A percentile compares a stretch with the other conserved stretches of the same genome.
Conservation (phyloP, 2,888 invertebrate species). For the Rotaria magnacalcarata region DNA sequence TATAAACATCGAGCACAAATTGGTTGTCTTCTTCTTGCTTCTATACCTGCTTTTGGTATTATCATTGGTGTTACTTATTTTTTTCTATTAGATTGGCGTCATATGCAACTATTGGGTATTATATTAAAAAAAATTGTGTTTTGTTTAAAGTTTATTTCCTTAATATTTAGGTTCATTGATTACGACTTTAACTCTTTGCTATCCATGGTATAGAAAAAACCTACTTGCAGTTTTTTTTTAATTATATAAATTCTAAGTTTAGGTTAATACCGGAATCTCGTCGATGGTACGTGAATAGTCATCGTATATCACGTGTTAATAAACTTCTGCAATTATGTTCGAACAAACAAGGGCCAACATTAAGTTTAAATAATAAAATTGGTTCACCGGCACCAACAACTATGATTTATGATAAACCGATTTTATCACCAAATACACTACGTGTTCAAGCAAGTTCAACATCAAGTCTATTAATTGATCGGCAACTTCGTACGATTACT, state of each 20-base stretch:
- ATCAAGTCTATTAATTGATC: neutral
- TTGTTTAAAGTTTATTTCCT: neutral
- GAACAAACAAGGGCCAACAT: neutral
- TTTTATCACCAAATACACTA: neutral
- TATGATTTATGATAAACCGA: neutral
- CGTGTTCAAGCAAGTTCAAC: neutral
- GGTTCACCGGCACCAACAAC: neutral
- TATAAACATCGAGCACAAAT: slow-evolving; percentile 35
- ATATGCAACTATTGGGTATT: slow-evolving; percentile 23
- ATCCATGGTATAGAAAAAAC: neutral
- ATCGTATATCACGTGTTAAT: slow-evolving; percentile 30
- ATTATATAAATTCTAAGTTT: neutral
- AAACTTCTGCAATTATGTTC: slow-evolving; percentile 34
- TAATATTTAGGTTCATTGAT: neutral
- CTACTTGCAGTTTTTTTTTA: neutral
- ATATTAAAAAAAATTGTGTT: neutral
- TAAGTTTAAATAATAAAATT: neutral
- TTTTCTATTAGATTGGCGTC: slow-evolving; percentile 34
- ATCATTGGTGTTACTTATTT: slow-evolving; percentile 35
- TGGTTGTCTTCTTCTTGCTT: slow-evolving; percentile 20
- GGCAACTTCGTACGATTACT: slow-evolving; percentile 15
- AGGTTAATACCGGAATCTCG: slow-evolving; percentile 31
- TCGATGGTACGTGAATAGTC: slow-evolving; percentile 34
- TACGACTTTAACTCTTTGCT: slow-evolving; percentile 3
- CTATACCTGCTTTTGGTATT: slow-evolving; percentile 28